A percentile compares a stretch with the other conserved stretches of the same genome.
phyloP scores from a whole-genome alignment of 2,888 invertebrate species.

The Pachymerium ferrugineum region DNA sequence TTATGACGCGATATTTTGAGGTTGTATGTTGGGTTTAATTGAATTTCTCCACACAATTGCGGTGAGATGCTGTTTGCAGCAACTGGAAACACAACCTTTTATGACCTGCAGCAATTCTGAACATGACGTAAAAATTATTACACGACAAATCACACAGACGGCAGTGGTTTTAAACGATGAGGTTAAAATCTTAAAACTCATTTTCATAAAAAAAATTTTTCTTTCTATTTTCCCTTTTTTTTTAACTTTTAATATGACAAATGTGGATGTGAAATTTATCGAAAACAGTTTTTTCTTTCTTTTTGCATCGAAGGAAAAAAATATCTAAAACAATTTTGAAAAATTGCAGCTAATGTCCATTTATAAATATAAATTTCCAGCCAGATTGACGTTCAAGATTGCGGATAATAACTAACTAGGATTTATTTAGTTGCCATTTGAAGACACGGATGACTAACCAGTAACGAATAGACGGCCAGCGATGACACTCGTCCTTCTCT shows the following conservation, averaged over 20 bases:
- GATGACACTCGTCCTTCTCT: conserved; percentile 34
- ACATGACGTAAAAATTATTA: conserved; percentile 3
- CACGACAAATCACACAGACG: not conserved
- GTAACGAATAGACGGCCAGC: conserved; percentile 35
- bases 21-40: no score
- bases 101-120: conserved; percentile 11
- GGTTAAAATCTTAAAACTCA: not conserved
- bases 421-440: not conserved
- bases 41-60: conserved; percentile 14
- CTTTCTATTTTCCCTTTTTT: no score
- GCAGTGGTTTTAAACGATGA: not conserved
- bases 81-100: conserved; percentile 12
- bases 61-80: not conserved
- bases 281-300: no score
- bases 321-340: no score
- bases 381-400: not conserved
- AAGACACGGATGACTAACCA: conserved; percentile 31
- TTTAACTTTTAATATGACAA: no score
- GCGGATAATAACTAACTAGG: not conserved
- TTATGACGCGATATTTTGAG: not conserved
- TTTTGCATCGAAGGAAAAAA: no score
- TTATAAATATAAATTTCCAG: not conserved
- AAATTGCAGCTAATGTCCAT: no score
- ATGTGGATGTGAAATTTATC: no score
- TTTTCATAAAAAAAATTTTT: no score